Percentiles rank a stretch among this genome's conserved stretches.
Conservation (phyloP, 2,797 vertebrate species). For the Eulemur albifrons region DNA sequence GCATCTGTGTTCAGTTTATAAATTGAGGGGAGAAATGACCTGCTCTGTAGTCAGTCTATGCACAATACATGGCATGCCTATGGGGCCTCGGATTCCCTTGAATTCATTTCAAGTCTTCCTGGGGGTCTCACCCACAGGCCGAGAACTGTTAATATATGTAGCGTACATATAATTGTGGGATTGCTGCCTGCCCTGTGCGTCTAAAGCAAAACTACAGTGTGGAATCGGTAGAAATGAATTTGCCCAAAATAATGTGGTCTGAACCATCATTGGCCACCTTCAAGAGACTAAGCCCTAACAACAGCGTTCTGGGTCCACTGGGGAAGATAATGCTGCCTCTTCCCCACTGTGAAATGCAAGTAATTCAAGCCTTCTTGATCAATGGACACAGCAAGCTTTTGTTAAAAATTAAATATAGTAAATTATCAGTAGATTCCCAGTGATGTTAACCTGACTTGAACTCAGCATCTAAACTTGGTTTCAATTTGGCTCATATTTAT, state of each 20-base stretch:
- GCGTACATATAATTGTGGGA: neutral
- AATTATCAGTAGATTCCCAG: neutral
- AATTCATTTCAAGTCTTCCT: neutral
- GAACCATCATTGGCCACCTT: neutral
- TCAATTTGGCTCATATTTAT: conserved; percentile 20
- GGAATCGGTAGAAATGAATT: neutral
- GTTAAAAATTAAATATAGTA: neutral
- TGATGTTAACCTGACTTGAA: conserved; percentile 36
- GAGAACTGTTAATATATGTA: neutral
- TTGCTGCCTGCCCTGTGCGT: neutral
- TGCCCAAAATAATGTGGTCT: neutral
- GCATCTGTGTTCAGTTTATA: neutral
- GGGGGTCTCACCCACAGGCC: neutral
- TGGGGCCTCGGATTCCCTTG: neutral
- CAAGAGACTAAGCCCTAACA: neutral
- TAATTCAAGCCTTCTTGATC: neutral
- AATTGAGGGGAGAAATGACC: neutral
- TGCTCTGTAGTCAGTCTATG: neutral
- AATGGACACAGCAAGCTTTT: neutral
- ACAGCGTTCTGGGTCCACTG: accelerated
- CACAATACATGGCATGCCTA: too few species aligned
- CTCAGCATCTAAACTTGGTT: conserved; percentile 40
- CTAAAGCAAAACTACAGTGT: neutral
- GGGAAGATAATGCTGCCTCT: too few species aligned
- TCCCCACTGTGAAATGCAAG: neutral